phyloP scores from a whole-genome alignment of 1,140 invertebrate species.

The Chlorops oryzae region DNA sequence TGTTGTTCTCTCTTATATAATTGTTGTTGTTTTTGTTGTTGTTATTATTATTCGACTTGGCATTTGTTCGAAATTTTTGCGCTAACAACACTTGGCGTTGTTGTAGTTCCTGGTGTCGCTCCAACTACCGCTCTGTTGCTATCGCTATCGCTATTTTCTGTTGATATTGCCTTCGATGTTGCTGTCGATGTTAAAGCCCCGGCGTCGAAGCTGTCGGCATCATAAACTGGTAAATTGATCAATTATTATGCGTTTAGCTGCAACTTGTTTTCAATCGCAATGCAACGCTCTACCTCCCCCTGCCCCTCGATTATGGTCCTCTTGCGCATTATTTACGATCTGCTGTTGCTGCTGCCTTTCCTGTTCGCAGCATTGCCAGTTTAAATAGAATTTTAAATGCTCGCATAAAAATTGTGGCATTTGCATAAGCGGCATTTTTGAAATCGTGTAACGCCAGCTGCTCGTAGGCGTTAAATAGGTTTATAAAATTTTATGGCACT shows the following conservation, averaged over 20 bases:
- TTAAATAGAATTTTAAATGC: background rate
- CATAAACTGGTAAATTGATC: constrained; percentile 44
- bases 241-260: constrained; percentile 42
- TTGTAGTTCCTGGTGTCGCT: no score
- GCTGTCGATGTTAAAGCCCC: constrained; percentile 2
- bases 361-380: background rate
- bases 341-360: background rate
- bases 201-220: constrained; percentile 8
- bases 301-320: no score
- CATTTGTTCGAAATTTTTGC: no score
- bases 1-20: background rate
- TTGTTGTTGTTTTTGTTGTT: constrained; percentile 2
- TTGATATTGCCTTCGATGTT: constrained; percentile 4
- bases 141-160: constrained; percentile 36
- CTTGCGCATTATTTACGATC: no score
- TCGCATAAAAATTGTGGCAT: background rate
- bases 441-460: no score
- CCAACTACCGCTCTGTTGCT: constrained; percentile 1
- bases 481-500: no score
- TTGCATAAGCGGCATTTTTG: no score
- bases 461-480: no score
- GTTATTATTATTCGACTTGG: no score
- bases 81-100: no score
- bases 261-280: constrained; percentile 15
- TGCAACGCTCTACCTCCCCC: no score